These are phyloP conservation scores for Anthonomus grandis DNA, from an alignment of 1,140 invertebrate species.

Conservation along the genomic window DNA sequence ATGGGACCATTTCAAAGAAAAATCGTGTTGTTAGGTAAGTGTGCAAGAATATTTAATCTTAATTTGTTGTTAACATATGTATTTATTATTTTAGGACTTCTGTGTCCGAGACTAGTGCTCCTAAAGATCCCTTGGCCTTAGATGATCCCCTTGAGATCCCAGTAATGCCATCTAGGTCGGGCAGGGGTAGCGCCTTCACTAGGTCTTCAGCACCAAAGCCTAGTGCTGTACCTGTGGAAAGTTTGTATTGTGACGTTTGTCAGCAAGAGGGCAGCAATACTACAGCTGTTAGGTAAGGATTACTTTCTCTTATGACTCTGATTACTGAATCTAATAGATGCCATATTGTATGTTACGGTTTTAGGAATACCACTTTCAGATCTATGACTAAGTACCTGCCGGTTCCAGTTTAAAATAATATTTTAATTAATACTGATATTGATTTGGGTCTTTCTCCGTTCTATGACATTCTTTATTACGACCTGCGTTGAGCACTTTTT, in stretches of 20 bases:
- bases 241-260: conserved; percentile 64
- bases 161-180: conserved; percentile 9
- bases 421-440: too few relatives aligned
- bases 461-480: too few relatives aligned
- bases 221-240: neutral
- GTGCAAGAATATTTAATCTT: neutral
- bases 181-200: conserved; percentile 25
- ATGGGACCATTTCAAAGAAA: conserved; percentile 12
- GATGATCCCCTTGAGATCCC: conserved; percentile 5
- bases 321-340: too few relatives aligned
- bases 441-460: too few relatives aligned
- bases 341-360: too few relatives aligned
- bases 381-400: too few relatives aligned
- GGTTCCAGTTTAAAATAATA: too few relatives aligned
- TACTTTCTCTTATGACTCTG: conserved; percentile 1
- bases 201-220: conserved; percentile 44
- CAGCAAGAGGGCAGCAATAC: conserved; percentile 56
- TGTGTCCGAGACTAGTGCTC: conserved; percentile 1
- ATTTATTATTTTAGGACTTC: neutral
- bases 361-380: too few relatives aligned
- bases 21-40: conserved; percentile 25
- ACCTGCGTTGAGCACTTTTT: too few relatives aligned
- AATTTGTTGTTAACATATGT: neutral
- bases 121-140: conserved; percentile 13
- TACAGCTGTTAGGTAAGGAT: conserved; percentile 66